Evolutionary conservation across 2,888 invertebrate genomes (phyloP), one percentile per base, ranked within the genome.

Genomic region (Rhagophthalmus giganteus): DNA sequence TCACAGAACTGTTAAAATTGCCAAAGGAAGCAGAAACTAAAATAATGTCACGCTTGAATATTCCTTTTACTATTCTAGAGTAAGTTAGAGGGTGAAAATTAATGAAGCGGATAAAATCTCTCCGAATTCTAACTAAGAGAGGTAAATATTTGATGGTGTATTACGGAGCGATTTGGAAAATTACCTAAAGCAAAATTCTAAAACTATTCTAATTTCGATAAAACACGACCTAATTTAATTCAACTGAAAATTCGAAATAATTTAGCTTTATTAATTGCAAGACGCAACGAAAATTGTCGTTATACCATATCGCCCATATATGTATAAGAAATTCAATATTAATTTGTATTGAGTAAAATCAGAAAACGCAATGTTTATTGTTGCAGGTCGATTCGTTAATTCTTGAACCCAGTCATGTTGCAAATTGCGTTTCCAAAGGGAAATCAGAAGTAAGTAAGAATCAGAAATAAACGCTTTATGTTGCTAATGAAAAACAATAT

Each of bases 341-440:
- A n/a, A n/a, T n/a, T n/a, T n/a, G n/a, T n/a, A n/a, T n/a, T n/a
- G n/a, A n/a, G n/a, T n/a, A n/a, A n/a, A n/a, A n/a, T n/a, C n/a
- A n/a, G n/a, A n/a, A n/a, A n/a, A n/a, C n/a, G n/a, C n/a, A n/a
- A n/a, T n/a, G n/a, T n/a, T n/a, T n/a, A n/a, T n/a, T n/a, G 69
- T 79, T 82, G 62, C 84, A 91, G 90, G 85, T 85, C 68, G 91
- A 92, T 74, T 83, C 87, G 41, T 81, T 91, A 64, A 84, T 84
- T 68, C 76, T 92, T 75, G 90, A 90, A 70, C 89, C 91, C 13
- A 88, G 86, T 69, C 90, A 89, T 74, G 88, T 90, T 51, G 86
- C 86, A 57, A 88, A 86, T 76, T 92, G 91, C 72, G 89, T 91
- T 59, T 90, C 90, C 57, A 91, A 90, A 78, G 91, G 91, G 69